These are phyloP conservation scores for Nesidiocoris tenuis DNA, from an alignment of 2,888 invertebrate genomes.

Conservation along the genomic window DNA sequence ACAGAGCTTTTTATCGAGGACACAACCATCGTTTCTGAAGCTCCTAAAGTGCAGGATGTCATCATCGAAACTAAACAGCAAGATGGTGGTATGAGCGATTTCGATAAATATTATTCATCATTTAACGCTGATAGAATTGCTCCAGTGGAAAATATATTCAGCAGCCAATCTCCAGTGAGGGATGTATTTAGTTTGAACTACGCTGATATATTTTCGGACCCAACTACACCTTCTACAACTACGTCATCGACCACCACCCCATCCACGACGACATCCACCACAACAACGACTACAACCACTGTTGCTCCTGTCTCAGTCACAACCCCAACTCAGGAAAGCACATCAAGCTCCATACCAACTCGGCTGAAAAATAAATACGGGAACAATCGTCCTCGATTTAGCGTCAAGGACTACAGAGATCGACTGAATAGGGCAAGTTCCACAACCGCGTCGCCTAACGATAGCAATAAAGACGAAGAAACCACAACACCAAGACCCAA, in stretches of 20 bases:
- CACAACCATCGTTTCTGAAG: conserved; percentile 30
- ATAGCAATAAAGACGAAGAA: conserved; percentile 51
- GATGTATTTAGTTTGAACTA: conserved; percentile 23
- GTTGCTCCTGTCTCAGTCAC: conserved; percentile 37
- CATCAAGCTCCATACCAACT: conserved; percentile 29
- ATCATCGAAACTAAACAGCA: not conserved
- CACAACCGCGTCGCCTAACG: conserved; percentile 52
- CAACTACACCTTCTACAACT: conserved; percentile 45
- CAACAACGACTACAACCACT: conserved; percentile 37
- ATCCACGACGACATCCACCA: conserved; percentile 49
- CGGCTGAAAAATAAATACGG: conserved; percentile 49
- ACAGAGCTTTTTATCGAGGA: conserved; percentile 23
- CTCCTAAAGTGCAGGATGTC: not conserved
- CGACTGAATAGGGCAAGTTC: conserved; percentile 53
- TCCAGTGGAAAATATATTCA: not conserved
- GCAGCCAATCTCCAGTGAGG: conserved; percentile 15
- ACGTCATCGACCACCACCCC: conserved; percentile 49
- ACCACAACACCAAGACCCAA: conserved; percentile 52
- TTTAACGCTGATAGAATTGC: conserved; percentile 3
- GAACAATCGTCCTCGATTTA: conserved; percentile 65
- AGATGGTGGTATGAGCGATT: not conserved
- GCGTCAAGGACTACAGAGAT: conserved; percentile 69
- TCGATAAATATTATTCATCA: conserved; percentile 16
- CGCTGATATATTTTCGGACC: conserved; percentile 44
- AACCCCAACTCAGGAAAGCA: conserved; percentile 12